Base-by-base conservation (phyloP, 2,888 invertebrate species). In the Timema podura region DNA sequence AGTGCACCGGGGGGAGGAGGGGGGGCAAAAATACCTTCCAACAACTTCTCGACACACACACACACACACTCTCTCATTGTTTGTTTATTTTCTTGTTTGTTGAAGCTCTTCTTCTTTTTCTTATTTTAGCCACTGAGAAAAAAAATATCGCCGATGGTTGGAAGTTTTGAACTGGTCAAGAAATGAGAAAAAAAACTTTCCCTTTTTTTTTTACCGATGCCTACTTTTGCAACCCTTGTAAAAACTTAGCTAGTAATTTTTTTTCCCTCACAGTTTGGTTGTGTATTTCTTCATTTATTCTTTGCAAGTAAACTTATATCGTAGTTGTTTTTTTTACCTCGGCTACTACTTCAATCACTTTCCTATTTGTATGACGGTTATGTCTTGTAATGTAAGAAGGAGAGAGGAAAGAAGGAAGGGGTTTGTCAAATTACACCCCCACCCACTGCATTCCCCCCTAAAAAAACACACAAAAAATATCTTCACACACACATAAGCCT, bases 271-370 rank as follows among this genome's bases (percentile, higher is more conserved):
- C 3, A 3, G 30, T 30, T 30, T 30, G 30, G 30, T 30, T 30
- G 30, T 30, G 30, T 30, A 30, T 30, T 30, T 30, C 30, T 30
- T 30, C 30, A 30, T 30, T 30, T 30, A 30, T 30, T 30, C 30
- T 30, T 3, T 65, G 45, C 45, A 57, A 51, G 64, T 68, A 66
- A 73, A 68, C 64, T 69, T 68, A 65, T 66, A 48, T 66, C 67
- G 65, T 70, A 64, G 64, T 64, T 16, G 59, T 51, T 51, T 45
- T 48, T 51, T 45, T 45, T 48, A 45, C 49, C 49, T 11, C 30
- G 48, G 9, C 68, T 47, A 13, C 5, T 65, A 49, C 64, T 61
- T 70, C 71, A 73, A 73, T 73, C 73, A 73, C 71, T 73, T 73
- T 73, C 51, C 69, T 71, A 73, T 73, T 73, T 73, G 72, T 68